Conservation (phyloP, 2,113 vertebrate species). For the Lepidothrix coronata region DNA sequence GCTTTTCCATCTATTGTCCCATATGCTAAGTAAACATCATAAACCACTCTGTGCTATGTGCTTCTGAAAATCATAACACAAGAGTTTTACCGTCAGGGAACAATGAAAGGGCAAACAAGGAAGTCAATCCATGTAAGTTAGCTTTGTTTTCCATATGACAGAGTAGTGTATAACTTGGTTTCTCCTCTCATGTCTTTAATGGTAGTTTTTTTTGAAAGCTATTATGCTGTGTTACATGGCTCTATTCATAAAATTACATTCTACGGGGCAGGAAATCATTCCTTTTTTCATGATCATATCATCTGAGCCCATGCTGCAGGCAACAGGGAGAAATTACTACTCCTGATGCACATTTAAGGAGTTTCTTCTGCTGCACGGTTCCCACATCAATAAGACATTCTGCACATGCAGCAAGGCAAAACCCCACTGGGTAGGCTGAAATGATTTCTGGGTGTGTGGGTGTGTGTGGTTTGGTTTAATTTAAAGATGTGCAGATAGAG, state of each 20-base stretch:
- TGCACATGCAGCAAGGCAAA: constrained; percentile 12
- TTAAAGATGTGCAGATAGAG: constrained; percentile 65
- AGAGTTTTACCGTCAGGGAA: constrained; percentile 21
- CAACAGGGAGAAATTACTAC: constrained; percentile 21
- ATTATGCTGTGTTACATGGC: background rate
- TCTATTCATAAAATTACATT: constrained; percentile 60
- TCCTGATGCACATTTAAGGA: constrained; percentile 46
- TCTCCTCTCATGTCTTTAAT: background rate
- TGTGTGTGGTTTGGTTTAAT: constrained; percentile 43
- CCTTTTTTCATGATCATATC: constrained; percentile 16
- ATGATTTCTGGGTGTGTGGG: background rate
- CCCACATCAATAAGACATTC: constrained; percentile 49
- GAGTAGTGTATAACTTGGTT: background rate
- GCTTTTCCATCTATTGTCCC: constrained; percentile 53
- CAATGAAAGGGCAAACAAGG: constrained; percentile 43
- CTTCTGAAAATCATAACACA: constrained; percentile 37
- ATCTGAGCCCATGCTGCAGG: constrained; percentile 22
- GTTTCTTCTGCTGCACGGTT: constrained; percentile 30
- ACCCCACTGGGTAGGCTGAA: constrained; percentile 37
- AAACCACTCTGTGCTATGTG: constrained; percentile 32
- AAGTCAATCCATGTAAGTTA: background rate
- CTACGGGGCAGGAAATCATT: background rate
- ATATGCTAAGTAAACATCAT: constrained; percentile 54
- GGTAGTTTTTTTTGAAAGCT: constrained; percentile 7
- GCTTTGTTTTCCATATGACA: background rate